These are phyloP conservation scores for Xiphophorus hellerii DNA, from an alignment of 2,113 vertebrate genomes.

Conservation along the genomic window DNA sequence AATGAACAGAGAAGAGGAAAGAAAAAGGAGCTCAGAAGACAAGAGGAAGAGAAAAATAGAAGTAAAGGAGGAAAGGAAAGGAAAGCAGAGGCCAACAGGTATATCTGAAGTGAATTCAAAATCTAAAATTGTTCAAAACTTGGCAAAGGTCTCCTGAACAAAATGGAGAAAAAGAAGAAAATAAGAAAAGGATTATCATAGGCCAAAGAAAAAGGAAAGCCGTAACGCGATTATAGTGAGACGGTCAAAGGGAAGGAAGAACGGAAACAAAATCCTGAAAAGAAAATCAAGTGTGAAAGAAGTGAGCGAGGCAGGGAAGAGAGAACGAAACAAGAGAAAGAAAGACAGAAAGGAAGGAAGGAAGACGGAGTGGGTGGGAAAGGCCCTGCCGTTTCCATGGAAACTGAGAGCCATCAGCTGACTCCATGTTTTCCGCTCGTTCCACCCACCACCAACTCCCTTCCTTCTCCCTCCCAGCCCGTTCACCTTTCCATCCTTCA, in stretches of 20 bases:
- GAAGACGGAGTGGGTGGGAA: conserved; percentile 78
- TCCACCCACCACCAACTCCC: conserved; percentile 60
- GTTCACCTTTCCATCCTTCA: conserved; percentile 48
- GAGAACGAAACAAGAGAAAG: conserved; percentile 32
- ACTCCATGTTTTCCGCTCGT: conserved; percentile 73
- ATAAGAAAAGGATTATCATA: conserved; percentile 13
- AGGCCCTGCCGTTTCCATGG: conserved; percentile 80
- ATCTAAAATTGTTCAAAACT: neutral
- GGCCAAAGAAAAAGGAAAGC: conserved; percentile 5
- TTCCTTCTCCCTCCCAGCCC: conserved; percentile 37
- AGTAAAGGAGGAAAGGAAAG: conserved; percentile 1
- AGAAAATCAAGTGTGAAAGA: conserved; percentile 62
- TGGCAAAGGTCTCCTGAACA: conserved; percentile 1
- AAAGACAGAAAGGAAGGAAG: neutral
- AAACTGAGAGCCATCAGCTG: conserved; percentile 84
- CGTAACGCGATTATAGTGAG: conserved; percentile 31
- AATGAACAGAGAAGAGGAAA: neutral
- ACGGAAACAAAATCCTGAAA: conserved; percentile 5
- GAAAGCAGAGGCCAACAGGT: neutral
- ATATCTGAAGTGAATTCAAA: neutral
- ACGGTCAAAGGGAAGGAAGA: neutral
- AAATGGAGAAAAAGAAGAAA: neutral
- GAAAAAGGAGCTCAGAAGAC: neutral
- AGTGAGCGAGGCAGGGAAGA: conserved; percentile 55
- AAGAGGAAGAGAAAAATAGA: neutral